Percentiles rank a stretch among this genome's conserved stretches.
phyloP scores from a whole-genome alignment of 2,888 invertebrate genomes.

The Deilephila elpenor region DNA sequence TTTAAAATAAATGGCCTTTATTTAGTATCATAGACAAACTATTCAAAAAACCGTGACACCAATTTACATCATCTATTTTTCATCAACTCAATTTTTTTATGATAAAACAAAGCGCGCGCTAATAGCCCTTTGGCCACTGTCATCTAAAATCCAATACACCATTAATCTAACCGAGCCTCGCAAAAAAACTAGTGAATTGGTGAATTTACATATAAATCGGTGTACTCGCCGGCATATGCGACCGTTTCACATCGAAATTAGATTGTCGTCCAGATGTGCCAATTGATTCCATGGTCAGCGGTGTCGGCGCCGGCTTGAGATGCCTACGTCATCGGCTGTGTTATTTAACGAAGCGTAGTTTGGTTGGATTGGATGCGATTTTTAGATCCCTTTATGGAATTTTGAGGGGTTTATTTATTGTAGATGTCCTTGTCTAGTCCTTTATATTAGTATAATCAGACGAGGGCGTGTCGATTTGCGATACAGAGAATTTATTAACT shows the following conservation, averaged over 20 bases:
- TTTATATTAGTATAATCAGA: too few relatives aligned
- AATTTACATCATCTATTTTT: background rate
- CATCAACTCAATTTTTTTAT: background rate
- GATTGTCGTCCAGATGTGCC: constrained; percentile 57
- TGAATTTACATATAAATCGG: constrained; percentile 55
- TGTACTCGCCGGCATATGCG: constrained; percentile 39
- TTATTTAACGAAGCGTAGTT: constrained; percentile 11
- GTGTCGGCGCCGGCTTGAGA: constrained; percentile 3
- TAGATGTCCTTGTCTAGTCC: background rate
- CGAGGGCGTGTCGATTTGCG: too few relatives aligned
- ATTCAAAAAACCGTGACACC: background rate
- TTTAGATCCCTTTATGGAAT: background rate
- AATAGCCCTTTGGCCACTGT: constrained; percentile 10
- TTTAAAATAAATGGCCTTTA: too few relatives aligned
- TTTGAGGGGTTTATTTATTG: background rate
- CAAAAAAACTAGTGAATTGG: constrained; percentile 41
- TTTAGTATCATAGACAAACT: too few relatives aligned
- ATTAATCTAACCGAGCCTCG: background rate
- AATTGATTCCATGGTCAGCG: constrained; percentile 48
- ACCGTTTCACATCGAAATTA: constrained; percentile 54
- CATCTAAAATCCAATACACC: constrained; percentile 16
- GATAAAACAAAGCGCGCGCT: background rate
- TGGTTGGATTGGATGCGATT: background rate
- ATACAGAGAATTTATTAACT: too few relatives aligned
- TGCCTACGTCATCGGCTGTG: background rate